A percentile compares a stretch with the other conserved stretches of the same genome.
Conservation (phyloP, 1,140 invertebrate genomes). For the Yoshiicerus persimilis region DNA sequence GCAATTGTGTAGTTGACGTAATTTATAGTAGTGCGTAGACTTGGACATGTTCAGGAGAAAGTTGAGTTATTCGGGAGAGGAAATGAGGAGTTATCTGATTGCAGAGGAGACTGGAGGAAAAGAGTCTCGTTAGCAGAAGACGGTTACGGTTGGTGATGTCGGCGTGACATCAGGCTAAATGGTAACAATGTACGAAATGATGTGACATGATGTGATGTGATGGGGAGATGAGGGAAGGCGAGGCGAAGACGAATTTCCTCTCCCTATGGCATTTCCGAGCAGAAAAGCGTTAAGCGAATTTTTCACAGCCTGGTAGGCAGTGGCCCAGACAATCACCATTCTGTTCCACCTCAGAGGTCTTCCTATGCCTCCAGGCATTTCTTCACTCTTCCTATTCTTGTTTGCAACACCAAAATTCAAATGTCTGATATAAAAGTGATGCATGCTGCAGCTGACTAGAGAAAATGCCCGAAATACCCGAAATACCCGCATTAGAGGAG, state of each 20-base stretch:
- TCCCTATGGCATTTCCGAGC: not conserved
- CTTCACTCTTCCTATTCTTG: not conserved
- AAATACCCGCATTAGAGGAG: not conserved
- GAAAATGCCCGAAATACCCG: too few species aligned
- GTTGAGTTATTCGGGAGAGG: not conserved
- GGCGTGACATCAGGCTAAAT: not conserved
- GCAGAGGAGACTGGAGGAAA: not conserved
- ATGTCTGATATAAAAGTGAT: too few species aligned
- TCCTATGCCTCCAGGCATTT: not conserved
- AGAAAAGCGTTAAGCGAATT: not conserved
- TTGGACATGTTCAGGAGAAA: not conserved
- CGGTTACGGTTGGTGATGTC: not conserved
- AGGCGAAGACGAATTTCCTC: not conserved
- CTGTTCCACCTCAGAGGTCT: not conserved
- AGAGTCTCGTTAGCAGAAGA: not conserved
- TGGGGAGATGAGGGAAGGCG: not conserved
- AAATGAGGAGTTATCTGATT: not conserved
- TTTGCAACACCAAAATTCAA: too few species aligned
- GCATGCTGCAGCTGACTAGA: too few species aligned
- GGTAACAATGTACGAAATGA: not conserved
- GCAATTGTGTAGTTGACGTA: too few species aligned
- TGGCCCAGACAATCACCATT: not conserved
- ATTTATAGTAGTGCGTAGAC: not conserved
- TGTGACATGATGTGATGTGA: not conserved
- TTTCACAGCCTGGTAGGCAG: not conserved